Evolutionary conservation across 2,888 invertebrate genomes (phyloP), one percentile per base, ranked within the genome.

Genomic region (Lutraria lutraria): DNA sequence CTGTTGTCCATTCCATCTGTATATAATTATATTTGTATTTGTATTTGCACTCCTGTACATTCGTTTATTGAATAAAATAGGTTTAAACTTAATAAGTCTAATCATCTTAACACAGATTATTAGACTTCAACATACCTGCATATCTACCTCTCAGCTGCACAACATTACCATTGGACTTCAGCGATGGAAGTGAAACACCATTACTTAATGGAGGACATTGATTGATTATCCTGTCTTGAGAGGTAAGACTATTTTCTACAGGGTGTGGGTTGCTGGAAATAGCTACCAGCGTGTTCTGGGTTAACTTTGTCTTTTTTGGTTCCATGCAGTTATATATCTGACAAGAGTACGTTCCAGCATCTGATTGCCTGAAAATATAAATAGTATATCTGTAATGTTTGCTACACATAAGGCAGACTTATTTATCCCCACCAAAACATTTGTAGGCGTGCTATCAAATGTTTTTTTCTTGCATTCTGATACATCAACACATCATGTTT

Each of bases 331-430:
- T 95, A 88, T 94, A 93, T 10, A 95, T 88, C 63, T 93, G 90
- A 88, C 95, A 95, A 63, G 93, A 92, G 82, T 95, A 95, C 2
- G 82, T 87, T 16, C 95, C 95, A 53, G 92, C 91, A 83, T 94
- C 90, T 16, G 88, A 88, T 31, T 52, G 25, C n/a, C 95, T 95
- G 89, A 25, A 84, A 84, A n/a, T 29, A 29, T 29, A 68, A 76
- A 83, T 21, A 81, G 25, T 16, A 16, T 34, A 60, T 21, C 0
- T 60, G 21, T 21, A 60, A 60, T 1, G 60, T 43, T 43, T 43
- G 8, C 8, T 43, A 4, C 2, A 43, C 8, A 43, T 8, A 43
- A 43, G 43, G 43, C 43, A 4, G 43, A 43, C 2, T 43, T 4
- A 43, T 43, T 4, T 43, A 8, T 43, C 43, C 43, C 43, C 43